phyloP scores from a whole-genome alignment of 2,888 invertebrate species.

The Ernsta delagoae region DNA sequence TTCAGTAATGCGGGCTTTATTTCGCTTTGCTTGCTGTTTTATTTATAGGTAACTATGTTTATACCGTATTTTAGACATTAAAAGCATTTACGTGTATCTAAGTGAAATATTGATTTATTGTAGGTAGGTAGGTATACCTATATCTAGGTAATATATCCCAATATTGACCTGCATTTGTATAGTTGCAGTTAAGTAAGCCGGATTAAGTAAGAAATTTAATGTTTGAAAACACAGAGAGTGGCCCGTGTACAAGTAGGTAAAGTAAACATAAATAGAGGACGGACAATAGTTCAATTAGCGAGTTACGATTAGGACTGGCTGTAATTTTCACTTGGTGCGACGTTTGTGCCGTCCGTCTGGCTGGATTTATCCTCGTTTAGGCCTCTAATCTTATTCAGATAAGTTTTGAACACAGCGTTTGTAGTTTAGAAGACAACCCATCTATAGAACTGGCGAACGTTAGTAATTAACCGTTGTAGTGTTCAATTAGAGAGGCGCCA shows the following conservation, averaged over 20 bases:
- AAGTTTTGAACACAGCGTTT: constrained; percentile 19
- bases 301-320: background rate
- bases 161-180: too few species aligned
- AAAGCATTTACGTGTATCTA: too few species aligned
- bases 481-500: constrained; percentile 32
- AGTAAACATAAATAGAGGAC: background rate
- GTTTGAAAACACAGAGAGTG: background rate
- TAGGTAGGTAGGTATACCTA: too few species aligned
- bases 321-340: background rate
- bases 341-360: background rate
- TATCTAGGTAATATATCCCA: too few species aligned
- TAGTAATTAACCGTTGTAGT: constrained; percentile 28
- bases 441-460: constrained; percentile 24
- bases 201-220: too few species aligned
- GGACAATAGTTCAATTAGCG: background rate
- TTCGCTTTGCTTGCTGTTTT: background rate
- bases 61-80: too few species aligned
- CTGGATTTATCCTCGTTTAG: constrained; percentile 19
- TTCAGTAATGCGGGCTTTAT: background rate
- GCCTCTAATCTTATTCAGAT: constrained; percentile 19
- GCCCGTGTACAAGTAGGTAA: background rate
- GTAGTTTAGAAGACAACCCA: constrained; percentile 22
- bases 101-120: too few species aligned
- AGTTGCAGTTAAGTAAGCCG: too few species aligned
- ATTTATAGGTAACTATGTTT: too few species aligned